Base-by-base conservation (phyloP, 2,113 vertebrate species). In the Myrmophylax atrothorax region DNA sequence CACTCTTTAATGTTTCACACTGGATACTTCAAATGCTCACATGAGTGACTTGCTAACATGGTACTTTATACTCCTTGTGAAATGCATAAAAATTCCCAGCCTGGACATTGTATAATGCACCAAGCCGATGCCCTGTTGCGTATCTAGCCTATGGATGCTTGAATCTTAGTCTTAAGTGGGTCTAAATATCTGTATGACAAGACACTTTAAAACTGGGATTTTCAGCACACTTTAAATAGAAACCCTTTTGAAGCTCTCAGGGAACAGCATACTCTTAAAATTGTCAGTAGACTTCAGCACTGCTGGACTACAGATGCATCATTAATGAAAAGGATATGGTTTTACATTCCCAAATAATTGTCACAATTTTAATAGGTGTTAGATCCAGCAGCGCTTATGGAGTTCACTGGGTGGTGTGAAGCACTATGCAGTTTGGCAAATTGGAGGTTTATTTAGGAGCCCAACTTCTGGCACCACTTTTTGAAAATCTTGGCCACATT, bases 401-500 rank as follows among this genome's bases (percentile, higher is more conserved):
- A 60, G 18, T 47, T 91, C 47, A 25, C 28, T 72, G 53, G 18
- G 18, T 86, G 64, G 15, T 82, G 66, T 88, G 73, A 94, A 75
- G 79, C 31, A 33, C 49, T 89, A 37, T 33, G 14, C 38, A 47
- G 46, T 93, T 90, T 92, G 88, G 80, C 77, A 95, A 92, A 69
- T 59, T 46, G 53, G 44, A 62, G 24, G 49, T 89, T 89, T 95
- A 83, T 84, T 81, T 89, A 95, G 90, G 76, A 92, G 52, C 73
- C 68, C 74, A 72, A 7, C 15, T 93, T 90, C 76, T 94, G 88
- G 80, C 83, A 84, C 12, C 19, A 52, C 23, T 73, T 70, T 94
- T 86, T 93, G 59, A 92, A 82, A 97, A 92, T 92, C 88, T 94
- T 95, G 87, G 90, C 92, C 53, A 31, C 1, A 0, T 12, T 72